Evolutionary conservation across 2,888 invertebrate genomes (phyloP).

Genomic region (Vandiemenella viatica): DNA sequence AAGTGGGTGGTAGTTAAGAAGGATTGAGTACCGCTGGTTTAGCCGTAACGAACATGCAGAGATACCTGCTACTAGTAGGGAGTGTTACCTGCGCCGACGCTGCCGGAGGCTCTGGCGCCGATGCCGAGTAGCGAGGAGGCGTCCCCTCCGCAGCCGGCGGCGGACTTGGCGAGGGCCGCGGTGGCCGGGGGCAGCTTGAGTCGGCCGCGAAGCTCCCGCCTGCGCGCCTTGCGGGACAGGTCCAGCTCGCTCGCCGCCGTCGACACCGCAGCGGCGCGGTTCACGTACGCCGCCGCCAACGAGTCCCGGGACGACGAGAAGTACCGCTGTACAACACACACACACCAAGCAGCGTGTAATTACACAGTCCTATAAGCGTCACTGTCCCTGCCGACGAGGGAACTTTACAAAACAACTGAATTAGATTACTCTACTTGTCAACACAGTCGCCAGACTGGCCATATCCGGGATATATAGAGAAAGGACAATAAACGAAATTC

Average conservation of each 20-base stretch:
- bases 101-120: constrained; percentile 4
- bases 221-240: constrained; percentile 52
- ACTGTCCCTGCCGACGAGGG: too few species aligned
- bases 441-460: too few species aligned
- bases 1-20: too few species aligned
- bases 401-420: too few species aligned
- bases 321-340: constrained; percentile 36
- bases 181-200: constrained; percentile 45
- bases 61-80: too few species aligned
- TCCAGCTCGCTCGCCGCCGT: constrained; percentile 61
- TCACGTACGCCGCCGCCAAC: constrained; percentile 50
- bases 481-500: too few species aligned
- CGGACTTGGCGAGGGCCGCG: constrained; percentile 20
- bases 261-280: constrained; percentile 43
- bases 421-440: too few species aligned
- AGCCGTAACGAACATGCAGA: too few species aligned
- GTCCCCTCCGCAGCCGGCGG: constrained; percentile 50
- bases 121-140: constrained; percentile 45
- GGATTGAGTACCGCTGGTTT: too few species aligned
- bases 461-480: too few species aligned
- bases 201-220: constrained; percentile 44
- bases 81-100: constrained; percentile 25
- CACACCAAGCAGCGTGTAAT: background rate
- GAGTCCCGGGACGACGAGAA: constrained; percentile 60
- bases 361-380: background rate